phyloP scores from a whole-genome alignment of 2,113 vertebrate genomes.

The Cephalopholis sonnerati region DNA sequence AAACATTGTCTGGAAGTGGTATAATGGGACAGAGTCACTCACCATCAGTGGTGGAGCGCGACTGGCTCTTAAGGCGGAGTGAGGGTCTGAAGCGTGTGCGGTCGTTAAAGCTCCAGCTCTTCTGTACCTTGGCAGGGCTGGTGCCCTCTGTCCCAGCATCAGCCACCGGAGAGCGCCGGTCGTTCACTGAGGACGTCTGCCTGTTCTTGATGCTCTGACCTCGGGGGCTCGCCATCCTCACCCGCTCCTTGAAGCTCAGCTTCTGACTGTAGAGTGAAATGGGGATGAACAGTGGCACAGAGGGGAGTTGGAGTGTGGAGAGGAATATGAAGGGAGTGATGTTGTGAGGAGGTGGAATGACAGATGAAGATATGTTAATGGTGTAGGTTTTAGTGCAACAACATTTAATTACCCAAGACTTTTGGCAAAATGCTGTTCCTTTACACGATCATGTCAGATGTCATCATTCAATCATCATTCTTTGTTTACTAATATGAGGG shows the following conservation, averaged over 20 bases:
- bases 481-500: neutral
- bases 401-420: neutral
- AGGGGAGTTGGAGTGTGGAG: neutral
- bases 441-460: neutral
- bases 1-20: neutral
- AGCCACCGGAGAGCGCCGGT: constrained; percentile 91
- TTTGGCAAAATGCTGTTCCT: constrained; percentile 6
- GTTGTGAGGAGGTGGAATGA: constrained; percentile 29
- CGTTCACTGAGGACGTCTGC: constrained; percentile 90
- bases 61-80: constrained; percentile 94
- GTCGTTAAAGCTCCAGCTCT: constrained; percentile 99
- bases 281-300: neutral
- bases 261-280: constrained; percentile 90
- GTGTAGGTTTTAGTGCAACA: neutral
- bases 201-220: constrained; percentile 95
- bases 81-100: constrained; percentile 96
- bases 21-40: constrained; percentile 35
- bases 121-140: constrained; percentile 96
- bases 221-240: constrained; percentile 96
- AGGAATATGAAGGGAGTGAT: neutral
- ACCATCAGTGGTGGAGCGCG: constrained; percentile 92
- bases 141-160: constrained; percentile 89
- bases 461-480: constrained; percentile 23
- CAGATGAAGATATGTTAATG: constrained; percentile 1
- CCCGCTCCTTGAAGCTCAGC: constrained; percentile 95